phyloP scores from a whole-genome alignment of 1,140 invertebrate genomes.

The Pseudomyrmex dendroicus region DNA sequence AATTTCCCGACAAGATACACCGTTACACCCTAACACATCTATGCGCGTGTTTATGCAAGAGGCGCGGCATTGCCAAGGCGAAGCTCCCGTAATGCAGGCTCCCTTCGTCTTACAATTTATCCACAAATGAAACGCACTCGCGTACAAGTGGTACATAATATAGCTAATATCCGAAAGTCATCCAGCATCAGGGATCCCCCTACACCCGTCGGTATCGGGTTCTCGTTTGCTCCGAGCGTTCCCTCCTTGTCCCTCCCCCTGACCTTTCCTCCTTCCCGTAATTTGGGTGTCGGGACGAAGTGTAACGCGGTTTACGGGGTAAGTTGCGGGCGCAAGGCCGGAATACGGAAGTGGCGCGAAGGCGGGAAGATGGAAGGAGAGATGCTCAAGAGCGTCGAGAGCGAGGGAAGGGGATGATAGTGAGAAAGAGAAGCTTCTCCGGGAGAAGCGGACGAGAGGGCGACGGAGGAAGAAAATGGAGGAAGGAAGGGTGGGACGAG shows the following conservation, averaged over 20 bases:
- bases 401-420: no score
- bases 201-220: conserved; percentile 12
- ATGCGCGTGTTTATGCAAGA: background rate
- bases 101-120: conserved; percentile 55
- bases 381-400: conserved; percentile 15
- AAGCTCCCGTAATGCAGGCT: background rate
- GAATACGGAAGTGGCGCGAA: conserved; percentile 51
- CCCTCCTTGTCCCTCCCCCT: conserved; percentile 9
- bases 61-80: background rate
- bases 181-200: background rate
- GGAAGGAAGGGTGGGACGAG: conserved; percentile 36
- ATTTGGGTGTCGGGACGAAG: conserved; percentile 59
- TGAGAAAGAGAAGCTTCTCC: conserved; percentile 12
- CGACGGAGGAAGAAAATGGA: conserved; percentile 3
- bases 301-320: conserved; percentile 62
- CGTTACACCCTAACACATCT: no score
- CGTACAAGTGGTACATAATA: conserved; percentile 62
- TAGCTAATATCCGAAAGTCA: conserved; percentile 60
- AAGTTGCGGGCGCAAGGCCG: conserved; percentile 28
- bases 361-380: conserved; percentile 39
- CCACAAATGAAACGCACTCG: conserved; percentile 45
- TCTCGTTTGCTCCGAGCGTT: conserved; percentile 22
- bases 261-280: conserved; percentile 38
- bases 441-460: conserved; percentile 11
- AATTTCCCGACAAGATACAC: conserved; percentile 4